Base-by-base conservation (phyloP, 2,888 invertebrate genomes). In the Crematogaster levior region DNA sequence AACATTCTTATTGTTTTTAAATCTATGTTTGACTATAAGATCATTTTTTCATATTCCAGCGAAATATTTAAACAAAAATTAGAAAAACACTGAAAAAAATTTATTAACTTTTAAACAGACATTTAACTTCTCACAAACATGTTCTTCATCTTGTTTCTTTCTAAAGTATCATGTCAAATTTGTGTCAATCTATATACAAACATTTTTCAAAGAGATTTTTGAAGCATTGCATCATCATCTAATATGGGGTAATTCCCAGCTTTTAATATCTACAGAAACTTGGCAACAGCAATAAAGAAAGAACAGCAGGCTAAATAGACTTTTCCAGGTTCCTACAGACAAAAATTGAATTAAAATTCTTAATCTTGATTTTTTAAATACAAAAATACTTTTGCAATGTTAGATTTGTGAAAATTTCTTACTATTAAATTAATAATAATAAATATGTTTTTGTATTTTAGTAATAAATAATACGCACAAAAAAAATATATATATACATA, bases 211-310 rank as follows among this genome's bases (percentile, higher is more conserved):
- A 18, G 5, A 18, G n/a, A n/a, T 34, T 60, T 60, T 60, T 0
- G 2, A 56, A 30, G 5, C 15, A 34, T 21, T 40, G 15, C 21
- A 46, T 70, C 7, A 70, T 63, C 21, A n/a, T 63, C 6, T 74
- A 12, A 61, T 3, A 18, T 10, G 60, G 30, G 53, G 58, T 53
- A 77, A 48, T 73, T 89, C 84, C 85, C 86, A 85, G 12, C 51
- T 60, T 87, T 94, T 95, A 9, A 95, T 87, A 91, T 96, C 95
- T 27, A 94, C 94, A 12, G 96, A 96, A 58, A 96, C 95, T 92
- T 96, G 95, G 88, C 96, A 96, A 87, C 96, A 95, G 84, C 95
- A 95, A 90, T 96, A 96, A 81, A 96, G 92, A 60, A 95, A 92
- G 73, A 95, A 91, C 6, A 95, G 87, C 46, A 96, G 88, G 34